These are phyloP conservation scores for Aspidoscelis tigris DNA, from an alignment of 2,113 vertebrate species.

Conservation along the genomic window DNA sequence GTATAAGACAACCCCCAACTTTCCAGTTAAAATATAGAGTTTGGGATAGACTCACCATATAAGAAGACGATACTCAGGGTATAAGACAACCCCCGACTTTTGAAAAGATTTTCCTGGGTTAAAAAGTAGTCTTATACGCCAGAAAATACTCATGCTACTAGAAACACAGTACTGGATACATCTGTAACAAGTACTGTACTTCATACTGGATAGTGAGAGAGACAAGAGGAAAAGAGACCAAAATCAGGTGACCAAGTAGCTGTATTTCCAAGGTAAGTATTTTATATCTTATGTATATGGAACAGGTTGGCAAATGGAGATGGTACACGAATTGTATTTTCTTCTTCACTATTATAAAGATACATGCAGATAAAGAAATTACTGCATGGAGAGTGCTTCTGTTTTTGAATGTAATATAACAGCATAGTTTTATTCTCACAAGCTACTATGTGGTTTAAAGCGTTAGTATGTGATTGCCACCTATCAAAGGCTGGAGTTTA, in stretches of 20 bases:
- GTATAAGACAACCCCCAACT: too few relatives aligned
- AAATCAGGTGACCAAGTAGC: background rate
- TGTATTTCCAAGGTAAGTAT: background rate
- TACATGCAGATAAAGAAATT: background rate
- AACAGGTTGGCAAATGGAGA: background rate
- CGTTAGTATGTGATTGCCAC: too few relatives aligned
- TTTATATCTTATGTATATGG: background rate
- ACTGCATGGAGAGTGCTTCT: background rate
- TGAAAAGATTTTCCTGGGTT: too few relatives aligned
- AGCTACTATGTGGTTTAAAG: too few relatives aligned
- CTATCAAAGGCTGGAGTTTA: too few relatives aligned
- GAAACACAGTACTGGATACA: background rate
- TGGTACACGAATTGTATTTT: background rate
- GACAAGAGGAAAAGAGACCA: background rate
- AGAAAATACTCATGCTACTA: background rate
- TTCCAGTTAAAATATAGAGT: too few relatives aligned
- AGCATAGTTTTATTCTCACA: too few relatives aligned
- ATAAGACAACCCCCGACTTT: too few relatives aligned
- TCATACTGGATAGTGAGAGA: background rate
- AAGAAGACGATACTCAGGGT: too few relatives aligned
- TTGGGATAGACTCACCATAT: too few relatives aligned
- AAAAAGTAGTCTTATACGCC: too few relatives aligned
- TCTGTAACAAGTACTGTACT: background rate
- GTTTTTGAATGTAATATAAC: background rate
- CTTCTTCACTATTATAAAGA: background rate